Evolutionary conservation across 2,113 vertebrate species (phyloP).

Genomic region (Rhodinocichla rosea): DNA sequence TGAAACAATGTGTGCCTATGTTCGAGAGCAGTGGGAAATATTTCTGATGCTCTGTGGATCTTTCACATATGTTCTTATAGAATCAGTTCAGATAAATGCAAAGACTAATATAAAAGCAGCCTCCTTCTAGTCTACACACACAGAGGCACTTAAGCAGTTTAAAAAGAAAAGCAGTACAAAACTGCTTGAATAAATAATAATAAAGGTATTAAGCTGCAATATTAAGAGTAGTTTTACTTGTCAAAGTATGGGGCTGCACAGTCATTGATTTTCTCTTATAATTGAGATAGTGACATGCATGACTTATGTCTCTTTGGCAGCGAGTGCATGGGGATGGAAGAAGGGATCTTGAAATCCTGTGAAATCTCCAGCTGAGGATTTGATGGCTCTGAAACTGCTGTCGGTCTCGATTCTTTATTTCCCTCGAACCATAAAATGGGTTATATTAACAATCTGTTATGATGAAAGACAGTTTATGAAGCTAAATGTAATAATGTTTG

Average conservation of each 20-base stretch:
- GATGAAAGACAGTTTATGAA: background rate
- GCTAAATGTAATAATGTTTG: background rate
- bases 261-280: slow-evolving; percentile 19
- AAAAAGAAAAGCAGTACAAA: background rate
- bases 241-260: background rate
- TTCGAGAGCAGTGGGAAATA: background rate
- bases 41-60: slow-evolving; percentile 5
- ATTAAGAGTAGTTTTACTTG: background rate
- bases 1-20: slow-evolving; percentile 21
- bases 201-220: background rate
- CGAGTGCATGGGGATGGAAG: background rate
- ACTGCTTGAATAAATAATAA: background rate
- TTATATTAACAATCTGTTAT: background rate
- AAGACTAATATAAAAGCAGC: background rate
- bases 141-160: background rate
- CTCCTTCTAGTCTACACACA: background rate
- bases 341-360: background rate
- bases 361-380: background rate
- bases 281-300: background rate
- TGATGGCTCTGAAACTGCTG: background rate
- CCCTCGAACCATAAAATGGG: background rate
- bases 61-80: background rate
- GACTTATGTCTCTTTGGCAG: background rate
- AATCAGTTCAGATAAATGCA: background rate
- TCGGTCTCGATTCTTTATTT: background rate